Conservation (phyloP, 37 sponge, comb jelly and placozoan genomes). For the Chondrilla cf. caribensis region DNA sequence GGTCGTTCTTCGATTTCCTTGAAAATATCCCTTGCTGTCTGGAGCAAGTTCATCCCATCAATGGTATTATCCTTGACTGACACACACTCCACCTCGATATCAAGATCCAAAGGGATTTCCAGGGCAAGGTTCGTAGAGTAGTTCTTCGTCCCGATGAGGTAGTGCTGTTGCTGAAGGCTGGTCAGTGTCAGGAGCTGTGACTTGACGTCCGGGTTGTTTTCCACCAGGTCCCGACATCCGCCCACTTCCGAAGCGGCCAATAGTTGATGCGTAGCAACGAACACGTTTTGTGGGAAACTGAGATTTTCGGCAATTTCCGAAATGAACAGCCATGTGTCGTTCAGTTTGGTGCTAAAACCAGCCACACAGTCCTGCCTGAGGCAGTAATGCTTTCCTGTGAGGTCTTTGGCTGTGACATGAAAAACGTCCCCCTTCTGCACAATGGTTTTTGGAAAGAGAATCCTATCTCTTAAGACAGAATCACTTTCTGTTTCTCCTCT, state of each 20-base stretch:
- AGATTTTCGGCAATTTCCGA: not conserved
- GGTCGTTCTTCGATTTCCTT: not conserved
- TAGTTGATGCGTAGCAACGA: not conserved
- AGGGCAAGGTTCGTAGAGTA: not conserved
- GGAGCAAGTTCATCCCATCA: not conserved
- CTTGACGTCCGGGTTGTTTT: not conserved
- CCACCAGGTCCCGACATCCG: not conserved
- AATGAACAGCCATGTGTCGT: conserved; percentile 16
- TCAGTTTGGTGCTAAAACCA: not conserved
- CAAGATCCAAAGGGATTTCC: conserved; percentile 9
- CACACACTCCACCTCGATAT: conserved; percentile 5
- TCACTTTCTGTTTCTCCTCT: not conserved
- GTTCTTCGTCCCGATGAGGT: not conserved
- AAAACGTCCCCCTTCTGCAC: not conserved
- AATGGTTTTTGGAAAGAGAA: not conserved
- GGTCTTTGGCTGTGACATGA: not conserved
- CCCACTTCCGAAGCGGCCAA: not conserved
- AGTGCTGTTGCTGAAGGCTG: not conserved
- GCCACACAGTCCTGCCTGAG: conserved; percentile 8
- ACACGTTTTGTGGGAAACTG: conserved; percentile 1
- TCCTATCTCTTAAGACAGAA: not conserved
- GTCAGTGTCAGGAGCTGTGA: not conserved
- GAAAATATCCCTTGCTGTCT: not conserved
- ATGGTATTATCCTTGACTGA: not conserved
- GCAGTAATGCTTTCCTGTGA: not conserved